Conservation (phyloP, 2,888 invertebrate genomes). For the Apamea sordens region DNA sequence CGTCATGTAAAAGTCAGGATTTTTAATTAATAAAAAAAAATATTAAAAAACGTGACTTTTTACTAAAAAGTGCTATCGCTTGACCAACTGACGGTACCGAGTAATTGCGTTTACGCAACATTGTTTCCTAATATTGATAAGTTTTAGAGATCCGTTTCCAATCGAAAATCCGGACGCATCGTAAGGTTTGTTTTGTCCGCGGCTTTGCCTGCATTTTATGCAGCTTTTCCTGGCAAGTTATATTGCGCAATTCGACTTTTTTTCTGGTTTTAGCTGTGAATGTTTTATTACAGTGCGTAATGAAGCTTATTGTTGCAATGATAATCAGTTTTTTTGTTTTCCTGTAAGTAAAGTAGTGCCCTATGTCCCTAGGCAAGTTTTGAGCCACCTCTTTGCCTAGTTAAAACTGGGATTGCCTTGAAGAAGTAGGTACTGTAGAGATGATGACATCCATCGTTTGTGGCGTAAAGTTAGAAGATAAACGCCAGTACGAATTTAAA, state of each 20-base stretch:
- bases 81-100: slow-evolving; percentile 59
- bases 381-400: background rate
- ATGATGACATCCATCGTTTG: no score
- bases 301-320: background rate
- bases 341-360: background rate
- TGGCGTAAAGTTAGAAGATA: no score
- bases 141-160: slow-evolving; percentile 37
- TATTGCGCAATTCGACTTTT: background rate
- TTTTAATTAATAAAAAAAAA: no score
- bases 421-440: background rate
- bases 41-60: slow-evolving; percentile 49
- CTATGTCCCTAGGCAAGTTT: background rate
- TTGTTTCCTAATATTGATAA: slow-evolving; percentile 51
- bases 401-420: background rate
- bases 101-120: slow-evolving; percentile 37
- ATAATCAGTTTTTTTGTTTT: background rate
- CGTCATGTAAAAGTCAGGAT: no score
- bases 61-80: slow-evolving; percentile 28
- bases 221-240: no score
- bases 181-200: no score
- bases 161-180: background rate
- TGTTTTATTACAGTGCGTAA: no score
- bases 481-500: no score
- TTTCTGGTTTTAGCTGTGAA: background rate
- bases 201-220: background rate